A percentile compares a stretch with the other conserved stretches of the same genome.
Evolutionary conservation across 23 tunicate genomes (phyloP).

Genomic region (Trididemnum nubilum): DNA sequence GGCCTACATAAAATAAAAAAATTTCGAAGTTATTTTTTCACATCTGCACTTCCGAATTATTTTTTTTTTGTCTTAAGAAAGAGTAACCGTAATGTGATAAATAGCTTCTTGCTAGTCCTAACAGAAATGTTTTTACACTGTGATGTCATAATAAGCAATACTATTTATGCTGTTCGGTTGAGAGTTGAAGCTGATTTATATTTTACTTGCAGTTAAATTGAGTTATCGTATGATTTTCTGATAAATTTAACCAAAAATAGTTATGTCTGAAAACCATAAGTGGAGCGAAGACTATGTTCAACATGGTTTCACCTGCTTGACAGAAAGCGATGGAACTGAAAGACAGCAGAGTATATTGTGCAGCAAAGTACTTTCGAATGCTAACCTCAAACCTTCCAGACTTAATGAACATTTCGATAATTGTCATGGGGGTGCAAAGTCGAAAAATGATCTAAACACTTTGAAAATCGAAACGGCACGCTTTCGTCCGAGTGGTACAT

Average conservation of each 20-base stretch:
- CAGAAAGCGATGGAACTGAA: conserved; percentile 22
- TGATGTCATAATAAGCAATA: conserved; percentile 17
- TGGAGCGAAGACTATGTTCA: no score
- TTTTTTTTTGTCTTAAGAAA: conserved; percentile 14
- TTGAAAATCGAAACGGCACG: conserved; percentile 31
- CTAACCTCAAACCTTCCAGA: conserved; percentile 40
- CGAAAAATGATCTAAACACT: conserved; percentile 20
- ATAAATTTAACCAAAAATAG: conserved; percentile 22
- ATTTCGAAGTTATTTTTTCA: background rate
- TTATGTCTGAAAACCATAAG: conserved; percentile 14
- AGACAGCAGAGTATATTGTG: conserved; percentile 49
- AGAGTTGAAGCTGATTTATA: conserved; percentile 11
- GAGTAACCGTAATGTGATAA: conserved; percentile 5
- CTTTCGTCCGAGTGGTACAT: conserved; percentile 29
- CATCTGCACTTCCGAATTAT: conserved; percentile 3
- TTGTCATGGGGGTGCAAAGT: conserved; percentile 34
- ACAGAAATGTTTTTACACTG: conserved; percentile 8
- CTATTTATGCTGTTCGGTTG: conserved; percentile 20
- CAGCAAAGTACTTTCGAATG: conserved; percentile 27
- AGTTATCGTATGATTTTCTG: conserved; percentile 11
- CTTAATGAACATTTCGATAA: conserved; percentile 30
- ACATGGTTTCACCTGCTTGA: conserved; percentile 31
- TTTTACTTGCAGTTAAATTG: conserved; percentile 11
- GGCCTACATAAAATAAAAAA: background rate
- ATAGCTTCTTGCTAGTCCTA: conserved; percentile 13